A percentile compares a stretch with the other conserved stretches of the same genome.
These are phyloP conservation scores for Trileptium ribeirensis DNA, from an alignment of 2,888 invertebrate genomes.

Conservation along the genomic window DNA sequence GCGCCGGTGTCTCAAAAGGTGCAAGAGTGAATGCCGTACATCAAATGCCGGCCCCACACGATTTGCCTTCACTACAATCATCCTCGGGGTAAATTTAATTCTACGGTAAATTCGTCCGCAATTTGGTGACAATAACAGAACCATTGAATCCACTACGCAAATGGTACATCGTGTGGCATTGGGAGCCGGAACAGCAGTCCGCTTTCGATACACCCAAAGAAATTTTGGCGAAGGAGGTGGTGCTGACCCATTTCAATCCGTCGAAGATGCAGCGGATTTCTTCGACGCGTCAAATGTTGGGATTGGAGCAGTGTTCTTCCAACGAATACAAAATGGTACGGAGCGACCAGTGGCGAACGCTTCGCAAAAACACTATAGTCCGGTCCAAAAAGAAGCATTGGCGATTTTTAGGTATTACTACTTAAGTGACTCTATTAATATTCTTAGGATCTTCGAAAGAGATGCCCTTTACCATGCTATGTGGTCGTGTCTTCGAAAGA, in stretches of 20 bases:
- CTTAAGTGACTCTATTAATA: too few species aligned
- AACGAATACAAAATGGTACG: constrained; percentile 28
- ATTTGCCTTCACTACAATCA: background rate
- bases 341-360: constrained; percentile 37
- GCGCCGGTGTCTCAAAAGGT: constrained; percentile 21
- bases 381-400: constrained; percentile 39
- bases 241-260: background rate
- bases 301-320: constrained; percentile 25
- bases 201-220: background rate
- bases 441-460: too few species aligned
- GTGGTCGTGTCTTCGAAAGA: too few species aligned
- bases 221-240: background rate
- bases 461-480: too few species aligned
- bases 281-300: constrained; percentile 21
- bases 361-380: constrained; percentile 37
- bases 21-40: constrained; percentile 27
- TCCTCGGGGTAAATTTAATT: background rate
- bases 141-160: background rate
- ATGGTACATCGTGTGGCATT: background rate
- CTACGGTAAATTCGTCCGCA: background rate
- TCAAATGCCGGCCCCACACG: constrained; percentile 15
- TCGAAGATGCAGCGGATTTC: too few species aligned
- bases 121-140: background rate
- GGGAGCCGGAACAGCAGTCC: background rate
- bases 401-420: too few species aligned